Conservation (phyloP, 2,888 invertebrate genomes). For the Coenonympha arcania region DNA sequence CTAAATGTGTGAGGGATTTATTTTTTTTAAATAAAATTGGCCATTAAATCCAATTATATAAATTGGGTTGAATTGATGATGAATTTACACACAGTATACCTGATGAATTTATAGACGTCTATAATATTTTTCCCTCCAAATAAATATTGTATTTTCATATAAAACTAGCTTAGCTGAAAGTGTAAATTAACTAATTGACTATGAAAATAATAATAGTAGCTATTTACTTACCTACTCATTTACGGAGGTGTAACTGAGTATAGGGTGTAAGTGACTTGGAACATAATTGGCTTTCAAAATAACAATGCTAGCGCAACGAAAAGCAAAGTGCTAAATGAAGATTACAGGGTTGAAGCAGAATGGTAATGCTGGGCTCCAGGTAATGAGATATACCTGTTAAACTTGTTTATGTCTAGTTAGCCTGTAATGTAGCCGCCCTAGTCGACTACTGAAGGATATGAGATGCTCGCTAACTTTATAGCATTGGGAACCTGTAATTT, state of each 20-base stretch:
- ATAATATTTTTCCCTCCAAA: too few relatives aligned
- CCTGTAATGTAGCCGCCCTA: background rate
- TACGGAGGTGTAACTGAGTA: background rate
- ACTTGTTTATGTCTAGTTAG: constrained; percentile 1
- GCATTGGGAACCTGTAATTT: background rate
- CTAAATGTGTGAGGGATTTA: too few relatives aligned
- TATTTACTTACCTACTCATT: background rate
- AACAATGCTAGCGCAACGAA: background rate
- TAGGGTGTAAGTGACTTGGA: too few relatives aligned
- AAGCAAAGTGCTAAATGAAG: constrained; percentile 9
- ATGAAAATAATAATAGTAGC: background rate
- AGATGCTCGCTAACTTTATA: background rate
- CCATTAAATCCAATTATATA: too few relatives aligned
- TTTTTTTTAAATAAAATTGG: too few relatives aligned
- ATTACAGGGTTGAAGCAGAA: constrained; percentile 2
- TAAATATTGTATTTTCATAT: too few relatives aligned
- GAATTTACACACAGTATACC: too few relatives aligned
- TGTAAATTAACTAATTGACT: background rate
- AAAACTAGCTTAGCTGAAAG: too few relatives aligned
- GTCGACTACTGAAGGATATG: background rate
- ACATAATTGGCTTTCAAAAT: constrained; percentile 1
- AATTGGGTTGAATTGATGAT: too few relatives aligned
- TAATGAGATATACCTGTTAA: constrained; percentile 5
- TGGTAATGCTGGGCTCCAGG: background rate
- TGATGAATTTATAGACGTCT: too few relatives aligned